Percentiles rank a stretch among this genome's conserved stretches.
phyloP scores from a whole-genome alignment of 2,797 vertebrate genomes.

The Alcedo atthis region DNA sequence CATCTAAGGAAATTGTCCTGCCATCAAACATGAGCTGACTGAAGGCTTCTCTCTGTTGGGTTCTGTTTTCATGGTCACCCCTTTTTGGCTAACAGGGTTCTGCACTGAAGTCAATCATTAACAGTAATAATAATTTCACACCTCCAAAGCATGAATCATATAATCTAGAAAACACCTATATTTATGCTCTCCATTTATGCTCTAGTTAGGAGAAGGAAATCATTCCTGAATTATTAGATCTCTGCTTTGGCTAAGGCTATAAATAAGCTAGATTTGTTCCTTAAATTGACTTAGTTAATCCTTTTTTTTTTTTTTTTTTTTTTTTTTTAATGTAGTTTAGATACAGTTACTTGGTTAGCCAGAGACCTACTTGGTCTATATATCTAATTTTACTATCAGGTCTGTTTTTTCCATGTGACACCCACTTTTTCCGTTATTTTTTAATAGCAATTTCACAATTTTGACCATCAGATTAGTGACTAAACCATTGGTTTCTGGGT shows the following conservation, averaged over 20 bases:
- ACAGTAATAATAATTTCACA: not conserved
- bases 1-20: not conserved
- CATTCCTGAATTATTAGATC: not conserved
- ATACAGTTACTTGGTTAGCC: not conserved
- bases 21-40: not conserved
- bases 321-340: not conserved
- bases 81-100: not conserved
- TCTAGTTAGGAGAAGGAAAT: not conserved
- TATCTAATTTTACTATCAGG: not conserved
- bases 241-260: not conserved
- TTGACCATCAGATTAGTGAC: not conserved
- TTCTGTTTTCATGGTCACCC: not conserved
- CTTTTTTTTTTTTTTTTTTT: not conserved
- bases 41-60: not conserved
- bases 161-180: not conserved
- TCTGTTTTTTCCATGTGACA: not conserved
- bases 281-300: not conserved
- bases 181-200: not conserved
- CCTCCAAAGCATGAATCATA: not conserved
- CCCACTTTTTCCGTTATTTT: not conserved
- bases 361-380: not conserved
- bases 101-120: not conserved
- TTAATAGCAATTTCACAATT: not conserved
- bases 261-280: not conserved
- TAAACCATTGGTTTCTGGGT: not conserved